A percentile compares a stretch with the other conserved stretches of the same genome.
phyloP scores from a whole-genome alignment of 2,888 invertebrate genomes.

The Penaeus monodon region DNA sequence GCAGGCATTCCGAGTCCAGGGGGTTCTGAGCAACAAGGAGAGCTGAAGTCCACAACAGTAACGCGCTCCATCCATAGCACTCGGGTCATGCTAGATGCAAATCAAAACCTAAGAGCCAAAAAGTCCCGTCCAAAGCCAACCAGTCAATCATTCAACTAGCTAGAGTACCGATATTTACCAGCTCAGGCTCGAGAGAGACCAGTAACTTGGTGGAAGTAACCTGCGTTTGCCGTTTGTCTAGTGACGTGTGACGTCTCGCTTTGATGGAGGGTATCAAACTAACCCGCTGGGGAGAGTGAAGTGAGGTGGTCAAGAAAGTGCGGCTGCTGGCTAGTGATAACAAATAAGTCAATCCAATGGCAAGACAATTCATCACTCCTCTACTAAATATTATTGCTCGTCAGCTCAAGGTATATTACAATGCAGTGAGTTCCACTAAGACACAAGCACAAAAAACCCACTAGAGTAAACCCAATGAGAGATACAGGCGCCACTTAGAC shows the following conservation, averaged over 20 bases:
- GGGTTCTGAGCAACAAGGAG: conserved; percentile 54
- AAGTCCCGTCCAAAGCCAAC: conserved; percentile 59
- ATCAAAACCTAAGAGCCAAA: conserved; percentile 55
- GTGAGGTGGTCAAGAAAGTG: conserved; percentile 55
- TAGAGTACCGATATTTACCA: conserved; percentile 59
- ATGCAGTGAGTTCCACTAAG: conserved; percentile 64
- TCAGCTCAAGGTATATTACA: conserved; percentile 60
- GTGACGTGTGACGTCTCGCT: conserved; percentile 41
- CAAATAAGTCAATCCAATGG: conserved; percentile 57
- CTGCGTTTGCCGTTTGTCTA: conserved; percentile 48
- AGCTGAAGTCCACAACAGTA: conserved; percentile 52
- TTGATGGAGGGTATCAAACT: conserved; percentile 51
- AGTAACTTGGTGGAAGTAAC: conserved; percentile 41
- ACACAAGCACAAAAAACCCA: conserved; percentile 65
- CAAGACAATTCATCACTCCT: conserved; percentile 57
- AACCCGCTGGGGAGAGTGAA: conserved; percentile 60
- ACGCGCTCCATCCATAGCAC: conserved; percentile 56
- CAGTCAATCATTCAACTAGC: conserved; percentile 58
- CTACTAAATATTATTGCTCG: conserved; percentile 57
- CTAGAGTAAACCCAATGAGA: conserved; percentile 57
- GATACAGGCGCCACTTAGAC: conserved; percentile 61
- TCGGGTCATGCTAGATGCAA: conserved; percentile 60
- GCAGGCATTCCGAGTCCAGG: conserved; percentile 62
- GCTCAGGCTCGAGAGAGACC: conserved; percentile 47
- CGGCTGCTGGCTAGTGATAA: conserved; percentile 56